phyloP scores from a whole-genome alignment of 2,113 vertebrate genomes.

The Marcusenius ussheri region DNA sequence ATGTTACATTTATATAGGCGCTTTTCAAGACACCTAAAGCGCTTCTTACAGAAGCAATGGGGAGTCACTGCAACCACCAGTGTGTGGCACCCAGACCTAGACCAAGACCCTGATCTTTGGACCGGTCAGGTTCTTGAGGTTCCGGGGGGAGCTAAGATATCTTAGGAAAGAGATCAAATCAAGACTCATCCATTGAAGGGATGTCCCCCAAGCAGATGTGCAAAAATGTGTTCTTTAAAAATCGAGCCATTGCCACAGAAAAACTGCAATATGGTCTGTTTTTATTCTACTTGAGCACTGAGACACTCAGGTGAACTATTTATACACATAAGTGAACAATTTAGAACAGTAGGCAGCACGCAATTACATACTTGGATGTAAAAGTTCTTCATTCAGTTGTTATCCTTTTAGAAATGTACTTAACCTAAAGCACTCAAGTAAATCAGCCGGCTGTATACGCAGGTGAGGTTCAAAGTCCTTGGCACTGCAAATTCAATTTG shows the following conservation, averaged over 20 bases:
- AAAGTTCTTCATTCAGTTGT: neutral
- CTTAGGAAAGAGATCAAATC: neutral
- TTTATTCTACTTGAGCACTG: neutral
- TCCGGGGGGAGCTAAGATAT: neutral
- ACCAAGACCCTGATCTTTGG: neutral
- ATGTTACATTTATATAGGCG: no score
- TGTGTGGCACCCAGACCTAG: neutral
- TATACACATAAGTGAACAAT: neutral
- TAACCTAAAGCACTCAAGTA: neutral
- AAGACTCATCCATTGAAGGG: neutral
- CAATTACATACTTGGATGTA: neutral
- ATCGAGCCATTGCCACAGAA: neutral
- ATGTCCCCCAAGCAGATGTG: neutral
- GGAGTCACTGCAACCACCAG: no score
- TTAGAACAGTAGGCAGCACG: neutral
- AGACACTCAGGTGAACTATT: neutral
- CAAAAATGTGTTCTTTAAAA: neutral
- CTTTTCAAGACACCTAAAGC: no score
- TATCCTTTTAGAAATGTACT: neutral
- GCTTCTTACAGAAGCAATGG: no score
- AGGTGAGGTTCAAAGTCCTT: neutral
- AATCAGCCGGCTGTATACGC: neutral
- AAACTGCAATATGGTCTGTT: neutral
- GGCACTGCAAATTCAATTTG: neutral
- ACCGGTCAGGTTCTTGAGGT: neutral